Base-by-base conservation (phyloP, 2,797 vertebrate genomes). In the Chaetodon trifasciatus region DNA sequence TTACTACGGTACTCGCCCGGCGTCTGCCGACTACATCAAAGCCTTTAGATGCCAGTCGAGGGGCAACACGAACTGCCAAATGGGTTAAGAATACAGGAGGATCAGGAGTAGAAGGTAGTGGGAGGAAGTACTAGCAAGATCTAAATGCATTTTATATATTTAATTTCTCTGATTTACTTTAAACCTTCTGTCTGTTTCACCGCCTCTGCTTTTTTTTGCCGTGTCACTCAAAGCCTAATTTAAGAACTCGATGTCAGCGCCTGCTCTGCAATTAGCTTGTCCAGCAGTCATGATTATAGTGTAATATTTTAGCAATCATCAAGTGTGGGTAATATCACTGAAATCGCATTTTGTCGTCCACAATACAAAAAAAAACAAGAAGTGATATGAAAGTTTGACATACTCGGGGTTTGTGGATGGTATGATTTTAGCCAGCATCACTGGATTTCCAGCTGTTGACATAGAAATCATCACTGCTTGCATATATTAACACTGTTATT, bases 1-100 rank as follows among this genome's bases (percentile, higher is more conserved):
- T 96, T 96, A 94, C 96, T 95, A 95, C 94, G 91, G 93, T 86
- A 95, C 93, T 94, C 85, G 95, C 94, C 95, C 95, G 93, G 96
- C 95, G 96, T 96, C 96, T 95, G 82, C 93, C 93, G 96, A 90
- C 95, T 95, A 96, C 96, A 97, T 97, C 96, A 97, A 97, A 97
- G 96, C 93, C 95, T 95, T 95, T 92, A 92, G 95, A 96, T 96
- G 96, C 96, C 96, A 96, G 96, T 95, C 94, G 95, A 96, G 96
- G 78, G 85, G 86, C 82, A 96, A 97, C 94, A 93, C 91, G 92
- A 96, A 96, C 96, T 95, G 95, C 94, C 95, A 96, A 95, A 89
- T 96, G 92, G 96, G 95, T 89, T 80, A 85, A 91, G 87, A 95
- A 88, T 91, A 89, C 87, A 89, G 95, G 92, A 91, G 95, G 93